Percentiles rank a stretch among this genome's conserved stretches.
Evolutionary conservation across 2,113 vertebrate species (phyloP).

Genomic region (Erinaceus europaeus): DNA sequence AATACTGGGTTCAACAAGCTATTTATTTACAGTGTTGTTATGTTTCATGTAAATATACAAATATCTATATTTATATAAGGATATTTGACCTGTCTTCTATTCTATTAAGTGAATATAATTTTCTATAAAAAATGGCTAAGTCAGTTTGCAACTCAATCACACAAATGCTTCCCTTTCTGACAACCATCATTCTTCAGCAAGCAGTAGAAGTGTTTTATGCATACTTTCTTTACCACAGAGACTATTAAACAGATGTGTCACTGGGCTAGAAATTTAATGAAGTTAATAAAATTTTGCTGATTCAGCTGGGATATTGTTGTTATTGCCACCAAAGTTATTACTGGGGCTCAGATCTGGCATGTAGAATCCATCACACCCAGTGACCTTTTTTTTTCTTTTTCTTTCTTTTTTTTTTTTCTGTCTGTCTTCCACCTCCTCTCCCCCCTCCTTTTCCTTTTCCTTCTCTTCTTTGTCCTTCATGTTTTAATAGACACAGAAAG

Average conservation of each 20-base stretch:
- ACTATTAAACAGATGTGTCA: neutral
- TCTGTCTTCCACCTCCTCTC: no score
- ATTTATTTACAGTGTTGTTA: no score
- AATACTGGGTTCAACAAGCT: no score
- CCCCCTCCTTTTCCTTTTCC: no score
- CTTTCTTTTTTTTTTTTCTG: no score
- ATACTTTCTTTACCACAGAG: neutral
- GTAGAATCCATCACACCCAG: no score
- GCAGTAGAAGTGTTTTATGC: neutral
- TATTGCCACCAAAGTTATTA: no score
- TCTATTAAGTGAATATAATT: neutral
- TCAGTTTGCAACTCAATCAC: neutral
- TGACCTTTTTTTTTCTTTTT: no score
- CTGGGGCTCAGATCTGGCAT: no score
- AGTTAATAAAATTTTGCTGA: neutral
- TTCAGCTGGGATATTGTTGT: neutral
- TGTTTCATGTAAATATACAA: constrained; percentile 7
- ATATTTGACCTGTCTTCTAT: neutral
- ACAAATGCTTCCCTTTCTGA: neutral
- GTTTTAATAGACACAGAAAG: no score
- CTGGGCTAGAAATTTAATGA: neutral
- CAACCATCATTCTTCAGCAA: neutral
- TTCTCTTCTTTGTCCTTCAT: no score
- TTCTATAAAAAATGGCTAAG: neutral
- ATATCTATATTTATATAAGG: neutral